Conservation (phyloP, 2,797 vertebrate species). For the Peromyscus nudipes region DNA sequence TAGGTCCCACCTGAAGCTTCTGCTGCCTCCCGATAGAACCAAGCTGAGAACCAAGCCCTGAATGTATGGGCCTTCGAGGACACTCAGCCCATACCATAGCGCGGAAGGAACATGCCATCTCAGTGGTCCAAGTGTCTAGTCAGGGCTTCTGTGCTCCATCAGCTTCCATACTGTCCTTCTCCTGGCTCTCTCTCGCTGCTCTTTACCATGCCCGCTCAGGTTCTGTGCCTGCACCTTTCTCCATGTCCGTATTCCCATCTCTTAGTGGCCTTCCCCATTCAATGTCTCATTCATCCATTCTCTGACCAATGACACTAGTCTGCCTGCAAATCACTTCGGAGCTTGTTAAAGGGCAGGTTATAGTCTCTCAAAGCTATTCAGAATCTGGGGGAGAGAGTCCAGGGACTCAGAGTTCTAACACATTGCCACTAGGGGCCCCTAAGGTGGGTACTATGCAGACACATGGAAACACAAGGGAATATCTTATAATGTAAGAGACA, state of each 20-base stretch:
- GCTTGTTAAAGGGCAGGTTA: background rate
- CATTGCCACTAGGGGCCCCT: background rate
- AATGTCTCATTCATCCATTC: background rate
- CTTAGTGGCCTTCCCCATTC: background rate
- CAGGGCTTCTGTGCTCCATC: background rate
- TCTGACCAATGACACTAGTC: background rate
- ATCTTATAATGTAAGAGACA: background rate
- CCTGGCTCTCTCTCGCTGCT: background rate
- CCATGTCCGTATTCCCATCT: background rate
- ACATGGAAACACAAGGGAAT: rapidly evolving
- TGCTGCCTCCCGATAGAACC: background rate
- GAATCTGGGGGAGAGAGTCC: too few relatives aligned
- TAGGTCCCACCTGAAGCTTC: background rate
- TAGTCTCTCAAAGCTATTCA: background rate
- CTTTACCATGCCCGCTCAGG: background rate
- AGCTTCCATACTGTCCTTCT: background rate
- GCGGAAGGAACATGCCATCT: too few relatives aligned
- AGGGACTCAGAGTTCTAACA: background rate
- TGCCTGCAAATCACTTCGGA: rapidly evolving
- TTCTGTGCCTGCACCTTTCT: background rate
- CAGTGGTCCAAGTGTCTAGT: too few relatives aligned
- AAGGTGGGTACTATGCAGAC: background rate
- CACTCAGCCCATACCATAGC: background rate
- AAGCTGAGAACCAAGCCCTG: background rate
- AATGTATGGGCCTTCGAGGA: background rate